Evolutionary conservation across 2,113 vertebrate species (phyloP), one percentile per base, ranked within the genome.

Genomic region (Calonectris borealis): DNA sequence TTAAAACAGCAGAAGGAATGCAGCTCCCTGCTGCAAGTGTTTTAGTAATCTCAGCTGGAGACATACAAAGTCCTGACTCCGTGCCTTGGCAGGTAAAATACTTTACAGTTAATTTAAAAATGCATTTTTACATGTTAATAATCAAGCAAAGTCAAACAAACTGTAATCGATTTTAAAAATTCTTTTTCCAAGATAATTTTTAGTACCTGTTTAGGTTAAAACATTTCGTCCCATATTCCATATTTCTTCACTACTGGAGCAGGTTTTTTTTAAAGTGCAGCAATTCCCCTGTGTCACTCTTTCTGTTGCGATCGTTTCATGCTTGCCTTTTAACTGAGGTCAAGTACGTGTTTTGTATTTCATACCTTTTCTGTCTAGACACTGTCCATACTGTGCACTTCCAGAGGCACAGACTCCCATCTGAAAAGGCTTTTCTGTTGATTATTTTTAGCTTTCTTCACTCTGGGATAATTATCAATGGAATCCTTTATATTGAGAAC

Each of bases 1-100:
- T 65, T 76, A 42, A 87, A 96, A 65, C 58, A 87, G 83, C 54
- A 88, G 81, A 93, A 95, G 75, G 94, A 96, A 96, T 93, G 95
- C 85, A 96, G 90, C 86, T 94, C 94, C 92, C 90, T 89, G 90
- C 86, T 89, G 94, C 60, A 94, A 94, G 31, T 73, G 72, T 82
- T 96, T 95, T 16, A 96, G 57, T 36, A 87, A 77, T 81, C 93
- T 72, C 93, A 88, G 95, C 83, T 94, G 93, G 96, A 97, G 62
- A 61, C 22, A n/a, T 6, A 83, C 52, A 49, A 79, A 97, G 68
- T 36, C 61, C 84, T 86, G 58, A 86, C 42, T 94, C 72, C 24
- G 14, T 1, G 51, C 38, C 51, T 92, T 91, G 73, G 91, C 77
- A 91, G 94, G 88, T 94, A 89, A 17, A 94, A 87, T 34, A 38